Percentiles rank a stretch among this genome's conserved stretches.
Conservation (phyloP, 2,888 invertebrate genomes). For the Halictus ligatus region DNA sequence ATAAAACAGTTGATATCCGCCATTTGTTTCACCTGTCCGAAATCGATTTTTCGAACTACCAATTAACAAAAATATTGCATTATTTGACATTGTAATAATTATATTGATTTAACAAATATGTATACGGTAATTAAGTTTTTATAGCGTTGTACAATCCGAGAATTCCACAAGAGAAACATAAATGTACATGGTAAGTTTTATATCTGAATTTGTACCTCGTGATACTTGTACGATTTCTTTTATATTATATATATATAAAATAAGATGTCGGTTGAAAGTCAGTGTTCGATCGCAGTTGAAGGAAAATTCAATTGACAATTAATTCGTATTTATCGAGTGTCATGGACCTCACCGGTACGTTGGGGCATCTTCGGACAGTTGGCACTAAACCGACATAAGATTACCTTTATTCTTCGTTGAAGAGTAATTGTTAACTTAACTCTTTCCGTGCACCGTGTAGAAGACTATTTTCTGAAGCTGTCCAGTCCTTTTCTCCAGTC, state of each 20-base stretch:
- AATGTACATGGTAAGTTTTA: slow-evolving; percentile 20
- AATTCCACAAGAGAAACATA: neutral
- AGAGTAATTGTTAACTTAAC: neutral
- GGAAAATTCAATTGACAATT: neutral
- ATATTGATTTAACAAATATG: neutral
- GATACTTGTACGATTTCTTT: slow-evolving; percentile 9
- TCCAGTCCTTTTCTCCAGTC: neutral
- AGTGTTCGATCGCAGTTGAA: slow-evolving; percentile 13
- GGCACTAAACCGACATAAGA: neutral
- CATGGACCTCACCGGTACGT: slow-evolving; percentile 13
- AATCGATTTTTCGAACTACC: slow-evolving; percentile 7
- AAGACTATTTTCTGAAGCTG: neutral
- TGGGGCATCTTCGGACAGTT: slow-evolving; percentile 21
- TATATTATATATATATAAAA: neutral
- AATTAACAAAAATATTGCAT: neutral
- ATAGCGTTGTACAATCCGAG: slow-evolving; percentile 14
- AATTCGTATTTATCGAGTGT: slow-evolving; percentile 24
- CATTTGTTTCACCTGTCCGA: neutral
- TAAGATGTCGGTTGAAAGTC: neutral
- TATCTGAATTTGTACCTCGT: slow-evolving; percentile 19
- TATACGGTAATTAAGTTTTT: slow-evolving; percentile 13
- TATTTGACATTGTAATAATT: neutral
- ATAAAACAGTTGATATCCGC: slow-evolving; percentile 4
- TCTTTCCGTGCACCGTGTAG: neutral
- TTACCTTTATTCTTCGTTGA: neutral